These are phyloP conservation scores for Hyles lineata DNA, from an alignment of 2,888 invertebrate species.

Conservation along the genomic window DNA sequence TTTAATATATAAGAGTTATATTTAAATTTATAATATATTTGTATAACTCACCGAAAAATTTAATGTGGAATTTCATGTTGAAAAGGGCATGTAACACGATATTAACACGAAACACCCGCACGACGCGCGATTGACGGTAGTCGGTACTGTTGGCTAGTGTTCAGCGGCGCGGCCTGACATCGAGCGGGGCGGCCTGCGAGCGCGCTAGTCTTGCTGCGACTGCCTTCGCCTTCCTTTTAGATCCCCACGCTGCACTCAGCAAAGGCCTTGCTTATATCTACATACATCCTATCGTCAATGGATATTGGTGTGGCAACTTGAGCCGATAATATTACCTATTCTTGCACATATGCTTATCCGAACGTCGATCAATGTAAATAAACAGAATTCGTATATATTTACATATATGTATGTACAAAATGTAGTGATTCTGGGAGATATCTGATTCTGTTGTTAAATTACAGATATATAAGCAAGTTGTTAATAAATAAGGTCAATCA, in stretches of 20 bases:
- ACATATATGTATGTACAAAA: neutral
- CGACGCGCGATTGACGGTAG: constrained; percentile 29
- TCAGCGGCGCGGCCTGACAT: constrained; percentile 45
- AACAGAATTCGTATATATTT: neutral
- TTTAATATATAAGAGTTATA: too few species aligned
- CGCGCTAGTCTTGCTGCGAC: constrained; percentile 70
- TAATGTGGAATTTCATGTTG: constrained; percentile 74
- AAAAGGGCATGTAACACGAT: constrained; percentile 52
- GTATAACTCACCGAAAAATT: constrained; percentile 69
- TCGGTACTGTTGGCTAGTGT: constrained; percentile 19
- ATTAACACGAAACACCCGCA: constrained; percentile 57
- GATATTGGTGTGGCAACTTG: constrained; percentile 47
- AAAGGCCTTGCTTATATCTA: constrained; percentile 65
- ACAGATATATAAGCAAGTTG: too few species aligned
- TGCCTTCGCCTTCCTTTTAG: constrained; percentile 50
- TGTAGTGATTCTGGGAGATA: neutral
- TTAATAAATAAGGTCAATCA: too few species aligned
- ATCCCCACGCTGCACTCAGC: constrained; percentile 54
- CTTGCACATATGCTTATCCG: constrained; percentile 11
- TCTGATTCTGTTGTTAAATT: neutral
- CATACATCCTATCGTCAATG: constrained; percentile 62
- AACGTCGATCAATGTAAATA: constrained; percentile 7
- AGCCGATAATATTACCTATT: constrained; percentile 33
- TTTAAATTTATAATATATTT: neutral
- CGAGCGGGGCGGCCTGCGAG: constrained; percentile 65